Conservation (phyloP, 2,888 invertebrate genomes). For the Barypeithes pellucidus region DNA sequence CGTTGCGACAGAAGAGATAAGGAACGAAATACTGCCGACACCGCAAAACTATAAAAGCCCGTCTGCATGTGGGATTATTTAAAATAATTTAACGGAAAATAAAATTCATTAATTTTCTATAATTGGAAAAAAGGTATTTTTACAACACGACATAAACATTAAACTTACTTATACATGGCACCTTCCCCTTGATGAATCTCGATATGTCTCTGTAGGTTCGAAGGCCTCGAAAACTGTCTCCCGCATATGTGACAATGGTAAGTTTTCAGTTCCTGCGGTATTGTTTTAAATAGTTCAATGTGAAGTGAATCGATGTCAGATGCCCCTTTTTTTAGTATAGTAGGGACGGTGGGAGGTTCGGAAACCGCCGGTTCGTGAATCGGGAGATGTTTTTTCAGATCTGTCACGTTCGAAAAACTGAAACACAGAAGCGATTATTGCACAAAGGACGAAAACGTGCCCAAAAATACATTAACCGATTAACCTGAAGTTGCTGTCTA, state of each 20-base stretch:
- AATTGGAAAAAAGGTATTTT: too few relatives aligned
- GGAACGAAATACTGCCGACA: too few relatives aligned
- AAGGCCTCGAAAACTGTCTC: constrained; percentile 65
- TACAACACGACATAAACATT: too few relatives aligned
- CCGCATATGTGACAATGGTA: constrained; percentile 63
- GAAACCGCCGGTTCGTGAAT: not conserved
- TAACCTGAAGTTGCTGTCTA: too few relatives aligned
- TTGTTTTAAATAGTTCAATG: too few relatives aligned
- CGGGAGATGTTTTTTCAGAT: constrained; percentile 18
- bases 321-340: not conserved
- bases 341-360: not conserved
- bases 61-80: too few relatives aligned
- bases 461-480: too few relatives aligned
- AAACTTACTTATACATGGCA: constrained; percentile 58
- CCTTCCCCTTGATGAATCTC: constrained; percentile 64
- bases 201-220: constrained; percentile 65
- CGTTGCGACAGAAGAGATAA: too few relatives aligned
- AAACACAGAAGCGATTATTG: not conserved
- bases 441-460: not conserved
- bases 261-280: constrained; percentile 20
- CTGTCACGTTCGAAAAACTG: constrained; percentile 17
- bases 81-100: too few relatives aligned
- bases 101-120: too few relatives aligned
- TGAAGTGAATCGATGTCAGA: not conserved
- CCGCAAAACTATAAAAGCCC: too few relatives aligned